phyloP scores from a whole-genome alignment of 2,888 invertebrate species.

The Apodemia mormo region DNA sequence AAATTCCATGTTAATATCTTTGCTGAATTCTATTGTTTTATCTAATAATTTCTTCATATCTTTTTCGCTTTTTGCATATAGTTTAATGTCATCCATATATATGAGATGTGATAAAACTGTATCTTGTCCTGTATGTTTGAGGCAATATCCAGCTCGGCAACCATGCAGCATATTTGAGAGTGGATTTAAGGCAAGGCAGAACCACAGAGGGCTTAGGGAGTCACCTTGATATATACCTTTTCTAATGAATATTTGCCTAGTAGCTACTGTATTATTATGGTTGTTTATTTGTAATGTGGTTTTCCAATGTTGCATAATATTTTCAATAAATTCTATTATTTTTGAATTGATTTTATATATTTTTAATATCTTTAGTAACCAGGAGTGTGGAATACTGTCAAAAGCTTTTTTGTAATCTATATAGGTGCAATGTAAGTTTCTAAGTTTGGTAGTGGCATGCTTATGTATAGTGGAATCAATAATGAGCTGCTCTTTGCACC shows the following conservation, averaged over 20 bases:
- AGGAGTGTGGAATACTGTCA: constrained; percentile 30
- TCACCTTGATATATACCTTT: constrained; percentile 25
- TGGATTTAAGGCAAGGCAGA: constrained; percentile 31
- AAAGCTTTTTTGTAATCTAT: constrained; percentile 32
- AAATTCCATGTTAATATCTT: constrained; percentile 31
- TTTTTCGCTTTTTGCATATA: constrained; percentile 24
- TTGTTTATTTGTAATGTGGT: background rate
- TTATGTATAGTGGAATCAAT: constrained; percentile 27
- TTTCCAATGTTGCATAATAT: constrained; percentile 8
- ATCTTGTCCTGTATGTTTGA: constrained; percentile 5
- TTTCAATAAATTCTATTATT: constrained; percentile 12
- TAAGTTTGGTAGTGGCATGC: constrained; percentile 22
- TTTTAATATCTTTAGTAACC: constrained; percentile 25
- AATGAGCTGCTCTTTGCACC: constrained; percentile 31
- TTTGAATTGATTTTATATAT: constrained; percentile 24
- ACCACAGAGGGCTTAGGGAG: constrained; percentile 29
- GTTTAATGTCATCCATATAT: constrained; percentile 20
- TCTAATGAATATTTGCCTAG: constrained; percentile 14
- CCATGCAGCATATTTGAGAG: constrained; percentile 24
- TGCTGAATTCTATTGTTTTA: background rate
- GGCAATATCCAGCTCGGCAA: constrained; percentile 24
- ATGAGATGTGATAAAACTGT: constrained; percentile 19
- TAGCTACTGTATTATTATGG: background rate
- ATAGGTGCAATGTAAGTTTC: constrained; percentile 29
- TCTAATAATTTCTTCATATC: constrained; percentile 22